Base-by-base conservation (phyloP, 2,888 invertebrate genomes). In the Drosophila testacea region DNA sequence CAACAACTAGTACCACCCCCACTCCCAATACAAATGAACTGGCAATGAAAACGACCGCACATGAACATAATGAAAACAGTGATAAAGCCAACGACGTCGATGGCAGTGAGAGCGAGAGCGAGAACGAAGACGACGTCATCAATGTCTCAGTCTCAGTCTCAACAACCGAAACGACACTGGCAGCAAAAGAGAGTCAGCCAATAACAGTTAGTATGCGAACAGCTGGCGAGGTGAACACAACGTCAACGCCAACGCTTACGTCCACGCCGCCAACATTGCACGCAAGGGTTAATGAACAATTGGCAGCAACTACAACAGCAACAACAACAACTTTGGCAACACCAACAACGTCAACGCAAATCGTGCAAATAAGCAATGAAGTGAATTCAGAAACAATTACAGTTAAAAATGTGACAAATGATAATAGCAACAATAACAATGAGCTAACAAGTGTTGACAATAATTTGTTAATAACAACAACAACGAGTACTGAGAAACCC, bases 331-430 rank as follows among this genome's bases (percentile, higher is more conserved):
- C 61, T 39, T 46, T 67, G 68, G 61, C 61, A 55, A 73, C 78
- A 77, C 81, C 68, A 69, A 30, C 30, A 32, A 76, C 75, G 64
- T 79, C 81, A 73, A 77, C 77, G 82, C 85, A 86, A 84, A 79
- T 79, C 73, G 70, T 77, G 78, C 90, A 90, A 90, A 91, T 87
- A 73, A 83, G 88, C 81, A 86, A 89, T 81, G 83, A 88, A 82
- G 85, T 86, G 72, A 83, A 85, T 75, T 81, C 79, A 77, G 88
- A 84, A 59, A 61, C 77, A 73, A 77, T 74, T 66, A 66, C 77
- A 61, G 60, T 74, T 67, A 69, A 64, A 64, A 71, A 67, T 71
- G 66, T 44, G 56, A 64, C 69, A 73, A 70, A 55, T 50, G 75
- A 59, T 41, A 67, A 71, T 55, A 22, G 22, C 22, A 44, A 47